These are phyloP conservation scores for Oconnorella tubifera DNA, from an alignment of 2,888 invertebrate species.

Conservation along the genomic window DNA sequence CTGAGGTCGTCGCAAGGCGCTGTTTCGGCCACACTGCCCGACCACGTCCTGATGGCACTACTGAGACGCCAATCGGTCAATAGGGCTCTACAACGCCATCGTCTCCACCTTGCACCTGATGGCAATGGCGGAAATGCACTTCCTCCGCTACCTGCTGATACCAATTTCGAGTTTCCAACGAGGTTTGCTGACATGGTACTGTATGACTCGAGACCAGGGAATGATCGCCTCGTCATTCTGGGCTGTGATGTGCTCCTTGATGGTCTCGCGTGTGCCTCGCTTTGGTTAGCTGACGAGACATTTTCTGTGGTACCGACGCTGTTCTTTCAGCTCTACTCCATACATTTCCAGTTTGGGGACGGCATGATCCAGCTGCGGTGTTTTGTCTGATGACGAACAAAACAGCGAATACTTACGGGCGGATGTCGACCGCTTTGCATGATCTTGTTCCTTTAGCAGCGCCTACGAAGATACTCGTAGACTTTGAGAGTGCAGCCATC, in stretches of 20 bases:
- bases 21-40: no score
- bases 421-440: neutral
- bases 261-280: slow-evolving; percentile 1
- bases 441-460: slow-evolving; percentile 1
- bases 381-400: slow-evolving; percentile 9
- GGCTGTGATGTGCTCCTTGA: slow-evolving; percentile 1
- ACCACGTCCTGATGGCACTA: no score
- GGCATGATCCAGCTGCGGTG: slow-evolving; percentile 10
- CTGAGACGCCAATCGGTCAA: no score
- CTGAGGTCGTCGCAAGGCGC: no score
- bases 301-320: slow-evolving; percentile 1
- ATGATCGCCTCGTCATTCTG: neutral
- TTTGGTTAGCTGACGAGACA: slow-evolving; percentile 15
- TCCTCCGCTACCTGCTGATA: no score
- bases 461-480: slow-evolving; percentile 5
- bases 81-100: no score
- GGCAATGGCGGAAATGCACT: no score
- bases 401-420: neutral
- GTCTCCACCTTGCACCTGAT: no score
- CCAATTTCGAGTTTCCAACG: no score
- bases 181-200: no score
- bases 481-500: slow-evolving; percentile 12
- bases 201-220: neutral
- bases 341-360: slow-evolving; percentile 3
- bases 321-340: slow-evolving; percentile 14